Percentiles rank a stretch among this genome's conserved stretches.
phyloP scores from a whole-genome alignment of 2,888 invertebrate species.

The Eilema caniola region DNA sequence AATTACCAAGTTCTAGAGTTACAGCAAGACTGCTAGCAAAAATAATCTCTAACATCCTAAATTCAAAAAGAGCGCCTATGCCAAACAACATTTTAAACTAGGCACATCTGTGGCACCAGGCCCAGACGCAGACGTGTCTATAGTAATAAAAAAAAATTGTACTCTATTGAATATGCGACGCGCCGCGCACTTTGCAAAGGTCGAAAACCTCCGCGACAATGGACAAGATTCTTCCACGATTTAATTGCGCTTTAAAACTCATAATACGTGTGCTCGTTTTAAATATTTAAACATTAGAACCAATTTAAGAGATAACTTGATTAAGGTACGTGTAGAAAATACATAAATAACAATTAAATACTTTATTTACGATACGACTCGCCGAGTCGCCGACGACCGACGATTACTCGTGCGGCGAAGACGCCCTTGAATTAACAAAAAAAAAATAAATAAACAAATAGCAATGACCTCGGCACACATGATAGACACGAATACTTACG shows the following conservation, averaged over 20 bases:
- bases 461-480: slow-evolving; percentile 83
- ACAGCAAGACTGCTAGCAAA: too few species aligned
- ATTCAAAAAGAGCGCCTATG: slow-evolving; percentile 42
- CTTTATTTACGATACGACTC: slow-evolving; percentile 41
- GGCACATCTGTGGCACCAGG: slow-evolving; percentile 49
- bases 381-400: slow-evolving; percentile 21
- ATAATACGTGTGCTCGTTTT: slow-evolving; percentile 13
- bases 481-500: slow-evolving; percentile 71
- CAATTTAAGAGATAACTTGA: slow-evolving; percentile 22
- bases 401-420: slow-evolving; percentile 49
- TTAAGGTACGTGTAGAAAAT: slow-evolving; percentile 20
- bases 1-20: too few species aligned
- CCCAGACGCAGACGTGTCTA: slow-evolving; percentile 54
- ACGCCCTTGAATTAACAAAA: slow-evolving; percentile 82
- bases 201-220: slow-evolving; percentile 75
- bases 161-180: slow-evolving; percentile 69
- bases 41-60: not conserved
- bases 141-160: slow-evolving; percentile 58
- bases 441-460: slow-evolving; percentile 80
- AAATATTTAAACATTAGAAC: slow-evolving; percentile 25
- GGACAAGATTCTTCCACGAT: slow-evolving; percentile 66
- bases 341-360: slow-evolving; percentile 37
- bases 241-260: slow-evolving; percentile 61
- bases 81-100: slow-evolving; percentile 28
- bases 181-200: slow-evolving; percentile 67